Evolutionary conservation across 2,888 invertebrate species (phyloP), one percentile per base, ranked within the genome.

Genomic region (Trichopoda pennipes): DNA sequence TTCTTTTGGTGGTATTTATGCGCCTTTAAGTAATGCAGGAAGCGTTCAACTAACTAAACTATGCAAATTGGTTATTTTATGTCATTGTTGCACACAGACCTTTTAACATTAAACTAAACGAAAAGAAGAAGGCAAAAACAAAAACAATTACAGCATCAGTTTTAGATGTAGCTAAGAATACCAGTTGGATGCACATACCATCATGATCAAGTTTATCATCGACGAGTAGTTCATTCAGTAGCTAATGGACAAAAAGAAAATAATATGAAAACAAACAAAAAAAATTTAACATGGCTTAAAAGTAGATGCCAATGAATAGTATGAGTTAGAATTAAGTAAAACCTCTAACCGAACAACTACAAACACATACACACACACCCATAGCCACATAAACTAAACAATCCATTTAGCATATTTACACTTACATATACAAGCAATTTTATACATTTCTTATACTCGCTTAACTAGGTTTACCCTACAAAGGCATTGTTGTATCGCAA

Each of bases 21-120:
- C 74, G 75, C 74, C 73, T 74, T 74, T 70, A 81, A 87, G 87
- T 88, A 87, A 86, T 77, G 85, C 86, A 88, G 88, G 88, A 88
- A 88, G 87, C 86, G 85, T 85, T 87, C 89, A 88, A 88, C 89
- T 89, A 88, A 68, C 88, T 88, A 87, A 89, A 88, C 89, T 88
- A 88, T 88, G 88, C 88, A 88, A 88, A 88, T 88, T 88, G 88
- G 88, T 88, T 88, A 88, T 88, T 88, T 88, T 88, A 89, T 89
- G 88, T 85, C 85, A 81, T 78, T 80, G 83, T 78, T 79, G 83
- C 83, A 76, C 51, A 78, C 66, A 69, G 80, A 77, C 81, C 79
- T 82, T 82, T 82, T 66, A 75, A 55, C 60, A 42, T 53, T 38
- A 47, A 61, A 64, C 70, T 55, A 66, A 35, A 28, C 28, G 28